A percentile compares a stretch with the other conserved stretches of the same genome.
Evolutionary conservation across 1,140 invertebrate genomes (phyloP).

Genomic region (Drosophila pruinosa): DNA sequence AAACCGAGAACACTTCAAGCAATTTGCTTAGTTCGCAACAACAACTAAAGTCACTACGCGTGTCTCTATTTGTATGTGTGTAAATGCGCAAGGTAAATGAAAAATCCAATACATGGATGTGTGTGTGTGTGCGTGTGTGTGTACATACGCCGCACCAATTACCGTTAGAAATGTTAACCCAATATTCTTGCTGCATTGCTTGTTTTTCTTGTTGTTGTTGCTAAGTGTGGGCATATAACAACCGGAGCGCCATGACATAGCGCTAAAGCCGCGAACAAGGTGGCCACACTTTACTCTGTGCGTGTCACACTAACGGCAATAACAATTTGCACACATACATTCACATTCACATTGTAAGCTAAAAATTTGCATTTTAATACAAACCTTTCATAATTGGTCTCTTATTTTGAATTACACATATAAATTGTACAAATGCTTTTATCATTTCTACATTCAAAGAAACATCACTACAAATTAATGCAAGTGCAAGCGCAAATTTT

Average conservation of each 20-base stretch:
- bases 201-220: neutral
- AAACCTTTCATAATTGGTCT: neutral
- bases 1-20: slow-evolving; percentile 14
- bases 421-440: neutral
- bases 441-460: too few species aligned
- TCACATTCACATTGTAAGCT: neutral
- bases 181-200: slow-evolving; percentile 43
- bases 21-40: slow-evolving; percentile 18
- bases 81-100: slow-evolving; percentile 19
- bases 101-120: slow-evolving; percentile 17
- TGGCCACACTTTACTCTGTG: neutral
- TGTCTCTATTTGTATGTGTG: neutral
- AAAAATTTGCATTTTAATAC: neutral
- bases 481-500: too few species aligned
- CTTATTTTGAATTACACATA: neutral
- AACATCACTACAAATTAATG: too few species aligned
- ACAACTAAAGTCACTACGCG: slow-evolving; percentile 11
- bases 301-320: neutral
- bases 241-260: slow-evolving; percentile 15
- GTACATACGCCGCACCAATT: slow-evolving; percentile 17
- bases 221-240: slow-evolving; percentile 38
- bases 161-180: slow-evolving; percentile 51
- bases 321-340: neutral
- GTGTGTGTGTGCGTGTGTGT: neutral
- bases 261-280: slow-evolving; percentile 6